phyloP scores from a whole-genome alignment of 1,140 invertebrate species.

The Drosophila kepulauana region DNA sequence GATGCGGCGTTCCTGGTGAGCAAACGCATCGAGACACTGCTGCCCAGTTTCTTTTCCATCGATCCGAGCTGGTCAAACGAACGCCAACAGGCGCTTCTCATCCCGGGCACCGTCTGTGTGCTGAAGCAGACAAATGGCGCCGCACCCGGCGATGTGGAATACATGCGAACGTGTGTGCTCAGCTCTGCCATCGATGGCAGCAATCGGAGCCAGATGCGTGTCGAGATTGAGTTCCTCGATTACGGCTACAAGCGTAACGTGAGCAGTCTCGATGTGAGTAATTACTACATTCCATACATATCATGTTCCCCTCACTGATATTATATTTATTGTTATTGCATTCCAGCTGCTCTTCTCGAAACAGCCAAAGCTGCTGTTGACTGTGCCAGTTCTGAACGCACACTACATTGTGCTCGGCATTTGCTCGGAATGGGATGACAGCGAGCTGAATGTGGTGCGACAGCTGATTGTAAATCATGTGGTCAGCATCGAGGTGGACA shows the following conservation, averaged over 20 bases:
- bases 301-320: background rate
- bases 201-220: slow-evolving; percentile 83
- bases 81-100: slow-evolving; percentile 69
- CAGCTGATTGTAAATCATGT: slow-evolving; percentile 65
- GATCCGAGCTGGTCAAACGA: slow-evolving; percentile 69
- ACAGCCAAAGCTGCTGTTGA: slow-evolving; percentile 66
- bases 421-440: slow-evolving; percentile 68
- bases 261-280: slow-evolving; percentile 72
- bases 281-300: background rate
- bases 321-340: background rate
- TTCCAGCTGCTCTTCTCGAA: slow-evolving; percentile 74
- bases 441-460: slow-evolving; percentile 57
- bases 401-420: slow-evolving; percentile 79
- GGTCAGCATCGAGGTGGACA: slow-evolving; percentile 59
- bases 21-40: slow-evolving; percentile 66
- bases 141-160: slow-evolving; percentile 73
- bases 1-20: slow-evolving; percentile 68
- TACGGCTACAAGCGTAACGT: slow-evolving; percentile 87
- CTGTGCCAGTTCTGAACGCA: slow-evolving; percentile 65
- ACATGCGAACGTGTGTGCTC: slow-evolving; percentile 65
- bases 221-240: slow-evolving; percentile 89
- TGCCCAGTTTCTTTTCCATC: slow-evolving; percentile 72
- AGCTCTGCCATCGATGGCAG: slow-evolving; percentile 51
- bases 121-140: slow-evolving; percentile 65
- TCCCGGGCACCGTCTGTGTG: slow-evolving; percentile 66